Base-by-base conservation (phyloP, 2,888 invertebrate genomes). In the Synanthedon tipuliformis region DNA sequence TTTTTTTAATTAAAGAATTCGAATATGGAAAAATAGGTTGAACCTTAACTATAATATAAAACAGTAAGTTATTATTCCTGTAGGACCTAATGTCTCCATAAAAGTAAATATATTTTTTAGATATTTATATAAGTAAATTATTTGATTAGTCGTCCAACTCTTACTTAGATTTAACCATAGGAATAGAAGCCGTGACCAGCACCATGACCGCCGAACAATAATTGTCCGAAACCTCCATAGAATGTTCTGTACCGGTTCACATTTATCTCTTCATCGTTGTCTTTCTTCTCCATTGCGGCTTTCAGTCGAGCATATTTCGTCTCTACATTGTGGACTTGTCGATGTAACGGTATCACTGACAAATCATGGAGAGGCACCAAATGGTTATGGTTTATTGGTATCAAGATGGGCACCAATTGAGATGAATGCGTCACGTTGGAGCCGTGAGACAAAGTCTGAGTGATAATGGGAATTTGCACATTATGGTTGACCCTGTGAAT, bases 181-280 rank as follows among this genome's bases (percentile, higher is more conserved):
- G 79, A 66, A 58, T 82, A 84, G 60, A 76, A 85, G 0, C 86
- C 86, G 51, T 86, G 86, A 0, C 86, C 86, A 1, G 83, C 77
- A 0, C 86, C 86, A 11, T 83, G 84, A 0, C 86, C 86, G 0
- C 86, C 86, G 15, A 76, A 82, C 23, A 73, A 73, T 57, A 84
- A 63, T 0, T 71, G 71, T 0, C 86, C 86, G 50, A 74, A 83
- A 3, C 86, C 86, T 0, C 86, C 86, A 53, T 78, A 73, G 41
- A 79, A 80, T 1, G 74, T 80, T 50, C 84, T 66, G 53, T 69
- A 81, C 40, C 66, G 64, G 34, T 73, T 78, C 12, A 65, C 57
- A 18, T 73, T 68, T 23, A 78, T 75, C 4, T 73, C 67, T 0
- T 75, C 69, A 13, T 71, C 69, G 10, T 56, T 56, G 13, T 71